Evolutionary conservation across 1,140 invertebrate species (phyloP).

Genomic region (Drosophila truncata): DNA sequence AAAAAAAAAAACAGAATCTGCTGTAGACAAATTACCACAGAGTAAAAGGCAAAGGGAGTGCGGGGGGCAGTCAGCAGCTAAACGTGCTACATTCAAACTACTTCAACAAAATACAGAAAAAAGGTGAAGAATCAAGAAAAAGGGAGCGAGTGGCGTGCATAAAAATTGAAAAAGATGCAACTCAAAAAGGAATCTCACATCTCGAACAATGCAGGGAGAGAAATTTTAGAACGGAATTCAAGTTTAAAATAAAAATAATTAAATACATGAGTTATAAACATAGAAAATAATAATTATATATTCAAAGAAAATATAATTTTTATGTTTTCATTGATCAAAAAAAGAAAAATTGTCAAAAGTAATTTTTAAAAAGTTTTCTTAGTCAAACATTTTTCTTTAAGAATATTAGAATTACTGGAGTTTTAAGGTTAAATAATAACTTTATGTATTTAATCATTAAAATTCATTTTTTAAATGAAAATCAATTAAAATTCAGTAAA

Average conservation of each 20-base stretch:
- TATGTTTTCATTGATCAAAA: not conserved
- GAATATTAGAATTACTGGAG: not conserved
- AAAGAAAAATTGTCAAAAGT: not conserved
- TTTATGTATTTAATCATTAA: not conserved
- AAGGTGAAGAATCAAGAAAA: slow-evolving; percentile 43
- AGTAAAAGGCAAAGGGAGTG: slow-evolving; percentile 13
- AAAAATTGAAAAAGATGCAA: slow-evolving; percentile 79
- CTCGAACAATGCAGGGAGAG: slow-evolving; percentile 49
- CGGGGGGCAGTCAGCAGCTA: slow-evolving; percentile 28
- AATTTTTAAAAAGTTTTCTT: not conserved
- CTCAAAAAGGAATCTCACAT: slow-evolving; percentile 63
- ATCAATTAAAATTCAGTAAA: too few species aligned
- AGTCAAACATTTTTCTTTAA: too few species aligned
- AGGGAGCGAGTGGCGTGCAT: slow-evolving; percentile 66
- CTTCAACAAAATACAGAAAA: slow-evolving; percentile 51
- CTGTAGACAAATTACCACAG: slow-evolving; percentile 73
- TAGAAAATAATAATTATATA: not conserved
- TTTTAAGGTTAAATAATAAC: not conserved
- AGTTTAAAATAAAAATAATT: not conserved
- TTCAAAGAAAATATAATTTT: not conserved
- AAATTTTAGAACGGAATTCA: not conserved
- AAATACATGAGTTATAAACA: not conserved
- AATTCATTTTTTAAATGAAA: too few species aligned
- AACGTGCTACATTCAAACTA: slow-evolving; percentile 81
- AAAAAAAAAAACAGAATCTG: slow-evolving; percentile 43